Evolutionary conservation across 2,888 invertebrate genomes (phyloP), one percentile per base, ranked within the genome.

Genomic region (Zygothrica quintamaculata): DNA sequence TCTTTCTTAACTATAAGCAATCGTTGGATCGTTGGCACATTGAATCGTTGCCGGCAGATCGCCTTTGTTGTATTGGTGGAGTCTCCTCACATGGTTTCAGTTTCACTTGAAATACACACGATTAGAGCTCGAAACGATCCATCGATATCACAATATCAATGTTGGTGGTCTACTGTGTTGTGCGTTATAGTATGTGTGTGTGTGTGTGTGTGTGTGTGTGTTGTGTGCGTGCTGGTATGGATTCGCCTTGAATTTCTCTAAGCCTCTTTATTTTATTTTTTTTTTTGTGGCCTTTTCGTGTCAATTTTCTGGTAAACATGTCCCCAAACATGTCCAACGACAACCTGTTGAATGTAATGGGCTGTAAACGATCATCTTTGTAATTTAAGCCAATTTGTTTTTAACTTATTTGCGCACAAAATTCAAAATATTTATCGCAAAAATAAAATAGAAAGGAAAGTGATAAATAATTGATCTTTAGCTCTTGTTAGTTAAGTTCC

Each of bases 261-360:
- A 55, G 46, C 48, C n/a, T n/a, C n/a, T n/a, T n/a, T n/a, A n/a
- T n/a, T n/a, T n/a, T n/a, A n/a, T n/a, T n/a, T n/a, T n/a, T 59
- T 47, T 47, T 74, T 69, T 74, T 76, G 58, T 66, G 75, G 61
- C 51, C 53, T 67, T 84, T 84, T 68, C 74, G 81, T 79, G 85
- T 79, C 75, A 66, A 66, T 68, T 82, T 62, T 64, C 59, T 78
- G 75, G 75, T 78, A 68, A 79, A 79, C 79, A 84, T 62, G 79
- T 66, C 59, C 53, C 65, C 67, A 55, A 65, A 75, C 71, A 75
- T 65, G 71, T 62, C 66, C 68, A 67, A 26, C 60, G 80, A 84
- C 84, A 80, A 77, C 47, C 74, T 77, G 67, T 46, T 53, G 56
- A 68, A 25, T 57, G 55, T 84, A 84, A 84, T 77, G 58, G 80